Evolutionary conservation across 2,113 vertebrate species (phyloP), one percentile per base, ranked within the genome.

Genomic region (Athene noctua): DNA sequence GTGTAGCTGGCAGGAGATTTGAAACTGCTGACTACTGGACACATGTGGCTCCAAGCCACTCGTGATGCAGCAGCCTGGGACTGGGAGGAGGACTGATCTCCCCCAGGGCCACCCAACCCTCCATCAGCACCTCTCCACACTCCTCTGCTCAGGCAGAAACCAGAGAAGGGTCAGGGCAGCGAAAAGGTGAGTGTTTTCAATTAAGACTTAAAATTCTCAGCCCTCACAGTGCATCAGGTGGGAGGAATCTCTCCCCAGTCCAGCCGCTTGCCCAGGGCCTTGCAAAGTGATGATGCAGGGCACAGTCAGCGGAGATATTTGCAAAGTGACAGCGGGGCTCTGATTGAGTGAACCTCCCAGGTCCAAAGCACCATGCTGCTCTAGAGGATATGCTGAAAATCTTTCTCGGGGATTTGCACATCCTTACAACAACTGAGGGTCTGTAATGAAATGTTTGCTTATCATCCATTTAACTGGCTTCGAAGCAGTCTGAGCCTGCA

Each of bases 401-500:
- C 95, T 96, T 96, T 97, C 95, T 88, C 10, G 19, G 92, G 95
- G 97, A 98, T 98, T 98, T 97, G 95, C 96, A 96, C 94, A 86
- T 96, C 95, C 95, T 96, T 90, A 91, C 88, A 94, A 92, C 92
- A 89, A 80, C 92, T 13, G 73, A 96, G 96, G 86, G 78, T 80
- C 93, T 94, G 55, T 98, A 97, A 98, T 97, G 97, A 98, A 98
- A 96, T 94, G 96, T 96, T 97, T 96, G 97, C 98, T 98, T 98
- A 98, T 98, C 98, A 96, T 92, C 94, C 93, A 86, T 94, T 98
- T 96, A 92, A 97, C 95, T 94, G 1, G 25, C 89, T 96, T 96
- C 87, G 96, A 97, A 97, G 97, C 96, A 97, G 96, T 80, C 97
- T 96, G 92, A 97, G 96, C 84, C 95, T 97, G 96, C 95, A 57